Evolutionary conservation across 2,888 invertebrate species (phyloP), one percentile per base, ranked within the genome.

Genomic region (Aradus depressus): DNA sequence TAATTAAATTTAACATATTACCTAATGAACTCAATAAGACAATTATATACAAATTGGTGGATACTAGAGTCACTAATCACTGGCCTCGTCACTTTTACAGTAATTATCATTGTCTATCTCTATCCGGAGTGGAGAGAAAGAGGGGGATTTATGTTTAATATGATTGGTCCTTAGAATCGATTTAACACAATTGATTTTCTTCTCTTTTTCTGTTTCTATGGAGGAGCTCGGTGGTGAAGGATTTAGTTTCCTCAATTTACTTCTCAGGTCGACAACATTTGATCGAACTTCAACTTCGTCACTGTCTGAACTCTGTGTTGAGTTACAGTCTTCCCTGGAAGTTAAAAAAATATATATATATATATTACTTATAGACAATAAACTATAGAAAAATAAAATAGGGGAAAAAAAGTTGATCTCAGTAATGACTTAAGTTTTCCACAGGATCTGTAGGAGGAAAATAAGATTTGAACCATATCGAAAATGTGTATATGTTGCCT

Each of bases 21-120:
- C n/a, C n/a, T n/a, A n/a, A n/a, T n/a, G n/a, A n/a, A n/a, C n/a
- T n/a, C n/a, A n/a, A n/a, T n/a, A n/a, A n/a, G n/a, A n/a, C n/a
- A n/a, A n/a, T n/a, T n/a, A n/a, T n/a, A n/a, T n/a, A n/a, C n/a
- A n/a, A n/a, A n/a, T n/a, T n/a, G n/a, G n/a, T n/a, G n/a, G n/a
- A n/a, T n/a, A n/a, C n/a, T n/a, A n/a, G n/a, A n/a, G n/a, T n/a
- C n/a, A n/a, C n/a, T n/a, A n/a, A n/a, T n/a, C n/a, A n/a, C n/a
- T n/a, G n/a, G 37, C 47, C 14, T 47, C 47, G 38, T 53, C 53
- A 45, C 54, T 57, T 44, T 49, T 54, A 42, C 57, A 57, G 28
- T 59, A 60, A 28, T 56, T 53, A 49, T 60, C 60, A 50, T 60
- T 60, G 52, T 60, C 60, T 44, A 60, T 58, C 54, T 60, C 60